Conservation (phyloP, 2,113 vertebrate genomes). For the Oxyruncus cristatus region DNA sequence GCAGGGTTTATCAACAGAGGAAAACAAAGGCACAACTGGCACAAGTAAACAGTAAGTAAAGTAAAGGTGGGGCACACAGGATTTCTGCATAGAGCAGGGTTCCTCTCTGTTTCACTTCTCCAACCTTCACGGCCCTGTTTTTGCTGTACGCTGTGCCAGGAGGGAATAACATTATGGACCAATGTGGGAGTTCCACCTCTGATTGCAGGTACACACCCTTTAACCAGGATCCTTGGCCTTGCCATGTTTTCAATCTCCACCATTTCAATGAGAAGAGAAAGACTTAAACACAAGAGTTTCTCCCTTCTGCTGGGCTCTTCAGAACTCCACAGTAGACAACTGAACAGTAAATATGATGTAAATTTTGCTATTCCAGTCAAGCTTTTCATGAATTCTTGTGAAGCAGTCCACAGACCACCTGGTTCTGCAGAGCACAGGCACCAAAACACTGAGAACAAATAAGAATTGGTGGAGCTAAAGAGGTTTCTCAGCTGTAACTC, state of each 20-base stretch:
- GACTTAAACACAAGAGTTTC: fast-evolving
- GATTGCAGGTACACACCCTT: not conserved
- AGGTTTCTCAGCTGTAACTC: not conserved
- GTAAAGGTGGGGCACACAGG: not conserved
- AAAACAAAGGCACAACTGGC: not conserved
- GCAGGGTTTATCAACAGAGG: not conserved
- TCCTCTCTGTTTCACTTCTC: not conserved
- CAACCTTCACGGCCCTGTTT: not conserved
- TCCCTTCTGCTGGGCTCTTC: not conserved
- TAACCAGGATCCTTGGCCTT: not conserved
- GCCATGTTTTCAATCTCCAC: not conserved
- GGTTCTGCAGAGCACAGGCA: not conserved
- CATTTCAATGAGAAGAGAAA: not conserved
- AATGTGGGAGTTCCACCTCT: not conserved
- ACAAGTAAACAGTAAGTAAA: not conserved
- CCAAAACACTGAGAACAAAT: not conserved
- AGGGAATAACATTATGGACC: not conserved
- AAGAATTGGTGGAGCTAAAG: not conserved
- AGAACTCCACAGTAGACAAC: not conserved
- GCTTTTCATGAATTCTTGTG: not conserved
- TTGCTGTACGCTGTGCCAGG: not conserved
- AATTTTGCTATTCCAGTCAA: not conserved
- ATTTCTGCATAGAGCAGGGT: not conserved
- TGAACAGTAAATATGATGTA: not conserved
- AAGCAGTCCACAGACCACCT: not conserved